Conservation (phyloP, 2,888 invertebrate species). For the Vandiemenella viatica region DNA sequence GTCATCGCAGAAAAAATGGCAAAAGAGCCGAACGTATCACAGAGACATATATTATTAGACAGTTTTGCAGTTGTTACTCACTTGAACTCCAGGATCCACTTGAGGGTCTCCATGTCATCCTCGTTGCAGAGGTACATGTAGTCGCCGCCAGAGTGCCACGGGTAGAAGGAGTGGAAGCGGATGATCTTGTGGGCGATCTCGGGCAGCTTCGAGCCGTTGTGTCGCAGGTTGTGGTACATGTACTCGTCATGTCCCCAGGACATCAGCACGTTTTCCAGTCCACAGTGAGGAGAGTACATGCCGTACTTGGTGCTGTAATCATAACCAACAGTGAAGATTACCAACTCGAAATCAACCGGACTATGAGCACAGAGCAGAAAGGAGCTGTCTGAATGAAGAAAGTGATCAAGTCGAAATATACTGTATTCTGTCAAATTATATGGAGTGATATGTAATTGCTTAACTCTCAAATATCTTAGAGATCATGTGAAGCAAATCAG, state of each 20-base stretch:
- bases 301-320: slow-evolving; percentile 62
- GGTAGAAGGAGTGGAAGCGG: slow-evolving; percentile 90
- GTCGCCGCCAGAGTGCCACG: slow-evolving; percentile 85
- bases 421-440: too few species aligned
- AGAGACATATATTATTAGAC: too few species aligned
- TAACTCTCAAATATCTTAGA: too few species aligned
- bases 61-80: slow-evolving; percentile 46
- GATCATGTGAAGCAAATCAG: too few species aligned
- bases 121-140: slow-evolving; percentile 65
- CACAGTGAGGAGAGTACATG: slow-evolving; percentile 77
- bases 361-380: too few species aligned
- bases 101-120: slow-evolving; percentile 57
- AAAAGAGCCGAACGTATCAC: too few species aligned
- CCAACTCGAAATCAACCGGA: too few species aligned
- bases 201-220: slow-evolving; percentile 70
- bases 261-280: slow-evolving; percentile 70
- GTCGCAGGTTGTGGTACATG: slow-evolving; percentile 64
- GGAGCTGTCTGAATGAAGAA: too few species aligned
- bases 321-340: too few species aligned
- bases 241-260: slow-evolving; percentile 99
- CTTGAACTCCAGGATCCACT: slow-evolving; percentile 82
- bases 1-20: too few species aligned
- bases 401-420: too few species aligned
- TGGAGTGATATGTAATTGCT: too few species aligned
- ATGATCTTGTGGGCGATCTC: slow-evolving; percentile 77